Conservation (phyloP, 1,140 invertebrate species). For the Leptoteleia sp. region DNA sequence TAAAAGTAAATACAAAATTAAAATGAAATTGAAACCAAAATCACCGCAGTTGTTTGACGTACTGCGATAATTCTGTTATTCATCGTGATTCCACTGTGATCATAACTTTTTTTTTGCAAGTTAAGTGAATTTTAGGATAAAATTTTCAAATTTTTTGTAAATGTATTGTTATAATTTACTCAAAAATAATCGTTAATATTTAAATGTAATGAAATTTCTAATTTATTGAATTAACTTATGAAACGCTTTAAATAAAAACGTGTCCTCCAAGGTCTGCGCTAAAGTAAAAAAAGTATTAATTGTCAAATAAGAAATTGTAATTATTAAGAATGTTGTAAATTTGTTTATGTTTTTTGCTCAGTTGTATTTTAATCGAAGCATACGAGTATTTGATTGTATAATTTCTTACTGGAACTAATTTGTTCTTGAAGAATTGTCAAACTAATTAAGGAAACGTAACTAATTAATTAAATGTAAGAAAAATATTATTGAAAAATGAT, state of each 20-base stretch:
- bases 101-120: constrained; percentile 24
- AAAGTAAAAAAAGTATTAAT: constrained; percentile 29
- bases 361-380: neutral
- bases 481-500: constrained; percentile 4
- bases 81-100: constrained; percentile 54
- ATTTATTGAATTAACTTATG: too few species aligned
- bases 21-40: too few species aligned
- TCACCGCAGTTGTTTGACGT: constrained; percentile 13
- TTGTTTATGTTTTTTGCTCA: neutral
- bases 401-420: neutral
- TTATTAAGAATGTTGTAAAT: neutral
- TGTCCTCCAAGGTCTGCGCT: constrained; percentile 33
- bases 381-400: neutral
- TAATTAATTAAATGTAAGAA: neutral
- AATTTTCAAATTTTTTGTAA: constrained; percentile 9
- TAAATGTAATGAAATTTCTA: neutral
- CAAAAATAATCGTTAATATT: neutral
- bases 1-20: constrained; percentile 1
- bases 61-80: constrained; percentile 10
- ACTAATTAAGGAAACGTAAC: constrained; percentile 10
- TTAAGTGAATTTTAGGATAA: constrained; percentile 5
- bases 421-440: neutral
- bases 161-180: constrained; percentile 5
- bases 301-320: constrained; percentile 32
- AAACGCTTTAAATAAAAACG: constrained; percentile 17